phyloP scores from a whole-genome alignment of 2,113 vertebrate species.

The pig (Sus scrofa) region DNA sequence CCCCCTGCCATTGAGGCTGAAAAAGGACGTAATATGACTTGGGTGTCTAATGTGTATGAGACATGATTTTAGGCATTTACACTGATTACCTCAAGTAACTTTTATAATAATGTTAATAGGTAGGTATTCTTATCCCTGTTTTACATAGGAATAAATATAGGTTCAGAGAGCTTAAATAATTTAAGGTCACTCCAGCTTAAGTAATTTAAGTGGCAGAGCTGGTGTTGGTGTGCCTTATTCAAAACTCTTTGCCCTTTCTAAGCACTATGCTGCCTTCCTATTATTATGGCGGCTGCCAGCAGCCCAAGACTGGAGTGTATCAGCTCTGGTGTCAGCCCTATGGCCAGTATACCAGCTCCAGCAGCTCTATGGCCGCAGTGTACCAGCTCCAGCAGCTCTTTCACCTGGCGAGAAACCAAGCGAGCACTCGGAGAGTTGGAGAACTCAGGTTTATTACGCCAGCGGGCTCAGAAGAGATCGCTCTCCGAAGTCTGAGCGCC shows the following conservation, averaged over 20 bases:
- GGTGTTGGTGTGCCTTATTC: not conserved
- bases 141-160: not conserved
- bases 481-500: too few relatives aligned
- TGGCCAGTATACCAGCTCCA: too few relatives aligned
- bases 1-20: not conserved
- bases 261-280: not conserved
- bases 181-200: not conserved
- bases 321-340: too few relatives aligned
- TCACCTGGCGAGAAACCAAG: too few relatives aligned
- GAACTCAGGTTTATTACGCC: too few relatives aligned
- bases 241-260: not conserved
- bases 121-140: not conserved
- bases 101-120: not conserved
- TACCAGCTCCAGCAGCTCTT: too few relatives aligned
- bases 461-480: too few relatives aligned
- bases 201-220: not conserved
- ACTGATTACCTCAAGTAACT: not conserved
- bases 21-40: not conserved
- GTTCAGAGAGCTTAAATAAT: not conserved
- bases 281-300: too few relatives aligned
- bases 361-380: too few relatives aligned
- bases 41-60: not conserved
- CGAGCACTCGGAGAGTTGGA: too few relatives aligned
- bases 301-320: too few relatives aligned
- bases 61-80: not conserved